phyloP scores from a whole-genome alignment of 2,113 vertebrate genomes.

The Ailurus styani region DNA sequence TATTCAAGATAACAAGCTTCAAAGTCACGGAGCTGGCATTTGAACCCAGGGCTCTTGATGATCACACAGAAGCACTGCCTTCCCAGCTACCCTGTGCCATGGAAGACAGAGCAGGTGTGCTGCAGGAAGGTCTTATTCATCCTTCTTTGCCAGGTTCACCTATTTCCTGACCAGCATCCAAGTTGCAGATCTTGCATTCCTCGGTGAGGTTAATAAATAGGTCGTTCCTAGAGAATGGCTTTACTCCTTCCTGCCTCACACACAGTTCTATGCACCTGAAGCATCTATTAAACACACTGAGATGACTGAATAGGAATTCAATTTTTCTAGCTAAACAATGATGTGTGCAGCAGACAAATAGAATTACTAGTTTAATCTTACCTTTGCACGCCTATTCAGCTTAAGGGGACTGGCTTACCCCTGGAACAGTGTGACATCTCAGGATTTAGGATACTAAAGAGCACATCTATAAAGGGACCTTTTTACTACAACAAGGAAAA shows the following conservation, averaged over 20 bases:
- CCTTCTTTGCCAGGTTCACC: neutral
- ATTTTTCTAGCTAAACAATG: conserved; percentile 57
- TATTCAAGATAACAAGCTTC: neutral
- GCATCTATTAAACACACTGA: conserved; percentile 35
- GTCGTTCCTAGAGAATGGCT: neutral
- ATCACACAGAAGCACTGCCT: neutral
- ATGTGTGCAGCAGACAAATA: conserved; percentile 14
- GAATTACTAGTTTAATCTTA: conserved; percentile 53
- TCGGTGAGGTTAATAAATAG: neutral
- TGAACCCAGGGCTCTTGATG: neutral
- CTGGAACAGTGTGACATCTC: neutral
- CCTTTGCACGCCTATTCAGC: neutral
- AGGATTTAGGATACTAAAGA: neutral
- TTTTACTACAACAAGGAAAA: neutral
- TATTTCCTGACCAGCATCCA: neutral
- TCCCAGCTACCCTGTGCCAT: too few relatives aligned
- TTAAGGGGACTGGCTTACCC: neutral
- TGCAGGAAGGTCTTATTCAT: fast-evolving
- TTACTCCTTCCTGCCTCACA: neutral
- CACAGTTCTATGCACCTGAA: neutral
- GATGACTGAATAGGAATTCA: conserved; percentile 44
- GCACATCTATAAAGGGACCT: neutral
- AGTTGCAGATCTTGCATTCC: neutral
- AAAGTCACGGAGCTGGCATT: neutral
- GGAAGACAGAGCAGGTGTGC: neutral